Evolutionary conservation across 1,140 invertebrate genomes (phyloP), one percentile per base, ranked within the genome.

Genomic region (Drosophila dunni): DNA sequence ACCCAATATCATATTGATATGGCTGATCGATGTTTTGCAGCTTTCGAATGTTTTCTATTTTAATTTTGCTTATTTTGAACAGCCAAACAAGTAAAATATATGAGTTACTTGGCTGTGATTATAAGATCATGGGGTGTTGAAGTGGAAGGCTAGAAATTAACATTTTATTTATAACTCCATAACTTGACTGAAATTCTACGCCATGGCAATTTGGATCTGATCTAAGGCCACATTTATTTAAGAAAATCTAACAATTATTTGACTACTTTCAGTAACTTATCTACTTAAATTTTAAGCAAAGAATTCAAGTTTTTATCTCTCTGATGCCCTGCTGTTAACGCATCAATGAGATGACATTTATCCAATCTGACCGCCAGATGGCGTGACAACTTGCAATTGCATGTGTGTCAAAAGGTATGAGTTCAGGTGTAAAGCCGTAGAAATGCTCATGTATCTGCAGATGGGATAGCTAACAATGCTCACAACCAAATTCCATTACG

Each of bases 401-500:
- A 57, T 53, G 40, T 29, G 5, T 61, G 50, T 10, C 17, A 29
- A 40, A 29, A 45, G 40, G 48, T 3, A 54, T 69, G 13, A 45
- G 13, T n/a, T 45, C 15, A 48, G 10, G 29, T 70, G 40, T 13
- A 15, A 50, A 50, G 13, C 8, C 33, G 40, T 40, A 45, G 42
- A 17, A 57, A 57, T 44, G 44, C 50, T 51, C 53, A 34, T 57
- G 62, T 72, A 48, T 61, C 66, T 56, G 57, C 73, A 80, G 81
- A 67, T 75, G 74, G 63, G 65, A 68, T 58, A 61, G 20, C 56
- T 38, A 20, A 45, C 65, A 63, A 65, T 66, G 33, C 50, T 54
- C 77, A 74, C 63, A 76, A 46, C 53, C 44, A 54, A 81, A 86
- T 85, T 85, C 82, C 78, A 85, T 85, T 85, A 85, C 66, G 53